Conservation (phyloP, 37 sponge, comb jelly and placozoan species). For the Agelas oroides region DNA sequence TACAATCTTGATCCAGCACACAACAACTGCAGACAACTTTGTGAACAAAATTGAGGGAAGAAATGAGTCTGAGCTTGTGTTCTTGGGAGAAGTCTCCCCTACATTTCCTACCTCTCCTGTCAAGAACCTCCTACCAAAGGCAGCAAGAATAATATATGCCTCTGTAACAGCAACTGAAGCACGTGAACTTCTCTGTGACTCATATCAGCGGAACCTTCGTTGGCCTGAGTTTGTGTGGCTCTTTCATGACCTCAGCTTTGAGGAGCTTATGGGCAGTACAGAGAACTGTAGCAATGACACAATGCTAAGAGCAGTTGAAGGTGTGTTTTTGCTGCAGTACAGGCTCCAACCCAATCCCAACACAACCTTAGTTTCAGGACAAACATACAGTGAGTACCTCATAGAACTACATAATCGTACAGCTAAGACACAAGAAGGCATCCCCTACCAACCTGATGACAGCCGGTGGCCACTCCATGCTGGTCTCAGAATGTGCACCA, state of each 20-base stretch:
- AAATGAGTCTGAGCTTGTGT: too few relatives aligned
- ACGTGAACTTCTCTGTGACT: conserved; percentile 30
- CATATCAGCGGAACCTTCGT: neutral
- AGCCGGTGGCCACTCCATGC: too few relatives aligned
- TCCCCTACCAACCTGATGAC: too few relatives aligned
- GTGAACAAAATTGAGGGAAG: too few relatives aligned
- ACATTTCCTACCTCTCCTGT: too few relatives aligned
- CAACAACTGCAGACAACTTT: neutral
- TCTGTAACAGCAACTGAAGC: conserved; percentile 1
- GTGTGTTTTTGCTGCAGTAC: conserved; percentile 14
- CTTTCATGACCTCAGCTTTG: conserved; percentile 10
- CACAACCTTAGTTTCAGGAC: neutral
- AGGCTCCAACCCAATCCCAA: neutral
- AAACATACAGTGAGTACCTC: neutral
- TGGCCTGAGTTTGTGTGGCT: conserved; percentile 43
- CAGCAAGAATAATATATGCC: conserved; percentile 16
- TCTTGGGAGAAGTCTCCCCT: too few relatives aligned
- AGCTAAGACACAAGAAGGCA: neutral
- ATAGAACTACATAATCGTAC: neutral
- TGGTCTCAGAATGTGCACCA: too few relatives aligned
- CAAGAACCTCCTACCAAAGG: too few relatives aligned
- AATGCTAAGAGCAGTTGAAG: conserved; percentile 27
- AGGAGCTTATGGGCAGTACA: neutral
- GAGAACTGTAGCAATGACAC: neutral
- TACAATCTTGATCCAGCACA: neutral